Evolutionary conservation across 2,797 vertebrate species (phyloP), one percentile per base, ranked within the genome.

Genomic region (Balearica regulorum): DNA sequence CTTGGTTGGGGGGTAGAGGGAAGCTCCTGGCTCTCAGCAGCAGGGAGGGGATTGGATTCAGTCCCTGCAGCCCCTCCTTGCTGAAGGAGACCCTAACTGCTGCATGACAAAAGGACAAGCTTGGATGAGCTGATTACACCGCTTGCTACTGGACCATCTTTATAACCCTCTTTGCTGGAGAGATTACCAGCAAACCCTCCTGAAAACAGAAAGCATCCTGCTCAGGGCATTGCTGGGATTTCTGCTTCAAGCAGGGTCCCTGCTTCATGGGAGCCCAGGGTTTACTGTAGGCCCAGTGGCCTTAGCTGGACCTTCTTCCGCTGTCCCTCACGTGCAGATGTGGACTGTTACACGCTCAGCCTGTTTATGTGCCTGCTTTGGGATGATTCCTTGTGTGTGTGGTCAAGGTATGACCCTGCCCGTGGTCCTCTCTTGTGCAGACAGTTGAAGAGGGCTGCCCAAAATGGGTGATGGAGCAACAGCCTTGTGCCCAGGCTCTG

Each of bases 401-500:
- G 39, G 39, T 39, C 39, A 39, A 39, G 39, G 13, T 39, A 39
- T 39, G 39, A 39, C 39, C 39, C 37, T 37, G 37, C 37, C 37
- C 37, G 41, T 6, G 41, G 2, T 37, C 29, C 13, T 35, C 35
- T 3, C 0, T 4, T 35, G 43, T 6, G 13, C 17, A 33, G 70
- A 16, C 25, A 37, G 55, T 29, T 72, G 84, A 8, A 65, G 37
- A 48, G 1, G 1, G 98, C 1, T 99, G 98, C 33, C 98, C 98
- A 49, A 98, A 99, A 92, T 98, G 98, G 31, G 98, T 98, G 97
- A 98, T 62, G 1, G 98, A 99, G 29, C 98, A 97, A 97, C 70
- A 99, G 97, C 37, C 98, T 98, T 0, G 97, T 98, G 97, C 99
- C 98, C 90, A 99, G 97, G 82, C 98, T 99, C 91, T 98, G 98